Evolutionary conservation across 2,888 invertebrate species (phyloP).

Genomic region (Diaphora mendica): DNA sequence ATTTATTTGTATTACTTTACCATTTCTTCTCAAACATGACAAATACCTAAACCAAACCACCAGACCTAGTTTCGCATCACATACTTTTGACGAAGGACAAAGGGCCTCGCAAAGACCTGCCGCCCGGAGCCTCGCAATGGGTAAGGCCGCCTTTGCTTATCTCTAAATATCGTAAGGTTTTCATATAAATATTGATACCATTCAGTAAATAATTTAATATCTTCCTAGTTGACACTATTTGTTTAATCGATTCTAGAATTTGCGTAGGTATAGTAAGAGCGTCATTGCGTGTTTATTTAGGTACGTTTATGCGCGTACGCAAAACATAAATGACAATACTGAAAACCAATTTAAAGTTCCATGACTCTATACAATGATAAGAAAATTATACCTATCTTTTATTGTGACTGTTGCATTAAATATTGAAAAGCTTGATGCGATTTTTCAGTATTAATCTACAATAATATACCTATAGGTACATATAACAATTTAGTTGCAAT

Average conservation of each 20-base stretch:
- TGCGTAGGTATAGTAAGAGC: background rate
- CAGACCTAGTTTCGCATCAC: background rate
- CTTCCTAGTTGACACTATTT: no score
- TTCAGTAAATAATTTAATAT: no score
- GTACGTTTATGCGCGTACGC: background rate
- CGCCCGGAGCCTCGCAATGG: no score
- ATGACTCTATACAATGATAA: background rate
- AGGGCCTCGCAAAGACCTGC: constrained; percentile 6
- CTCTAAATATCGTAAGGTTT: no score
- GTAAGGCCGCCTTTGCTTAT: no score
- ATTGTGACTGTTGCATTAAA: background rate
- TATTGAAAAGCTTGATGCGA: background rate
- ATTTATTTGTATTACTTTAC: background rate
- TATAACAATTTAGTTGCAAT: background rate
- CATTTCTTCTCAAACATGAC: background rate
- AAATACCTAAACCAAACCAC: background rate
- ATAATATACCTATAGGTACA: no score
- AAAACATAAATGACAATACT: background rate
- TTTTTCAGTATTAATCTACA: no score
- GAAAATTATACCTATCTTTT: background rate
- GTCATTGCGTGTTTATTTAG: constrained; percentile 7
- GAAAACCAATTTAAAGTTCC: constrained; percentile 1
- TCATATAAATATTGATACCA: no score
- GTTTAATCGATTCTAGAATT: background rate
- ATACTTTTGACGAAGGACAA: background rate